A percentile compares a stretch with the other conserved stretches of the same genome.
These are phyloP conservation scores for Hoplostethus mediterraneus DNA, from an alignment of 2,797 vertebrate genomes.

Conservation along the genomic window DNA sequence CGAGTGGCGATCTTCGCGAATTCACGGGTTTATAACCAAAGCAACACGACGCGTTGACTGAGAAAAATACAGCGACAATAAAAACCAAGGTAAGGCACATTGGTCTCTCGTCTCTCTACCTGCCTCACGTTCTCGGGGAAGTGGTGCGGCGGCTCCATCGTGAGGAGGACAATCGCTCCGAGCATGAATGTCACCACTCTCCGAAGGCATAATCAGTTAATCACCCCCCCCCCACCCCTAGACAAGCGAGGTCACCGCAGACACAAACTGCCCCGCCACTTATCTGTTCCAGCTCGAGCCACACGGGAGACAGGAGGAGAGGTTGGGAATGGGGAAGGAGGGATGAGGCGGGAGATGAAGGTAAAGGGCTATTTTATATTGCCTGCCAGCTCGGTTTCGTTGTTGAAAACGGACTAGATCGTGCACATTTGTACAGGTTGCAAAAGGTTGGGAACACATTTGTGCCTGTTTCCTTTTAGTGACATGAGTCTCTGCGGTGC, in stretches of 20 bases:
- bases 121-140: constrained; percentile 15
- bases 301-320: constrained; percentile 27
- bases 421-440: neutral
- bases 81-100: neutral
- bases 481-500: neutral
- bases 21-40: no score
- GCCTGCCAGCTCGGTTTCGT: constrained; percentile 26
- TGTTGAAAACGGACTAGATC: neutral
- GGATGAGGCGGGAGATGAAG: constrained; percentile 12
- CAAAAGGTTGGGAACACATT: no score
- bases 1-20: no score
- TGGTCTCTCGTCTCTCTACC: neutral
- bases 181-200: constrained; percentile 56
- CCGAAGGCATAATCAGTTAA: constrained; percentile 57
- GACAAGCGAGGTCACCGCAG: constrained; percentile 44
- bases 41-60: no score
- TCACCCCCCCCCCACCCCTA: constrained; percentile 46
- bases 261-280: constrained; percentile 38
- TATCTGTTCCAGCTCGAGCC: constrained; percentile 48
- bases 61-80: neutral
- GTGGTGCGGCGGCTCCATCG: neutral
- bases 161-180: constrained; percentile 15
- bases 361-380: constrained; percentile 22
- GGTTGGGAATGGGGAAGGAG: neutral
- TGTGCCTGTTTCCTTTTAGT: neutral